Base-by-base conservation (phyloP, 2,888 invertebrate genomes). In the Diloba caeruleocephala region DNA sequence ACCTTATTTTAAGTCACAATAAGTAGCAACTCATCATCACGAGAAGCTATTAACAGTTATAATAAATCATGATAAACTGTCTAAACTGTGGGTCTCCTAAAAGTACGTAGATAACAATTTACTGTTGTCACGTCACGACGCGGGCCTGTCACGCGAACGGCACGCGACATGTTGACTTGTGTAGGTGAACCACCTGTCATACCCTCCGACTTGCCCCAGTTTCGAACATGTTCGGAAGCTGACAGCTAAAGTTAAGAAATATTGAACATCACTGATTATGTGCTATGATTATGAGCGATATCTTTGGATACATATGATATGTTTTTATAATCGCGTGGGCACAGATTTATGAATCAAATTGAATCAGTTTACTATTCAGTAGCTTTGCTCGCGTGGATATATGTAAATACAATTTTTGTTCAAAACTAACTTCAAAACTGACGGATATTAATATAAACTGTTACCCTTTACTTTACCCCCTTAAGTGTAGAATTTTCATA, bases 51-150 rank as follows among this genome's bases (percentile, higher is more conserved):
- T 79, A 82, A 67, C 65, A 69, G 62, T 52, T 42, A 64, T 59
- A 70, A 82, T 88, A 87, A 84, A 88, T 87, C 84, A 87, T 81
- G 82, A 87, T 73, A 73, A 74, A 51, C 43, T 38, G 49, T 71
- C 86, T 73, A 73, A 74, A 51, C 43, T 38, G 49, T 71, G 75
- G 71, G 77, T 53, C 56, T 67, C 63, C 76, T 79, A 79, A 83
- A 82, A 84, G 81, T 84, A 85, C 76, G 78, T 81, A 84, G 85
- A 84, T 87, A 87, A 85, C 83, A 79, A 81, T 86, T 85, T 82
- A 82, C 81, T 65, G 67, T 65, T 71, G 79, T 81, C 81, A 79
- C 79, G 74, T 74, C 65, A 64, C 3, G 63, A 21, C 21, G 21
- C 3, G 21, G 21, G 6, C 21, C 54, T 74, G 84, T 85, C 87